These are phyloP conservation scores for Drosophila cyrtoloma DNA, from an alignment of 2,888 invertebrate genomes.

Conservation along the genomic window DNA sequence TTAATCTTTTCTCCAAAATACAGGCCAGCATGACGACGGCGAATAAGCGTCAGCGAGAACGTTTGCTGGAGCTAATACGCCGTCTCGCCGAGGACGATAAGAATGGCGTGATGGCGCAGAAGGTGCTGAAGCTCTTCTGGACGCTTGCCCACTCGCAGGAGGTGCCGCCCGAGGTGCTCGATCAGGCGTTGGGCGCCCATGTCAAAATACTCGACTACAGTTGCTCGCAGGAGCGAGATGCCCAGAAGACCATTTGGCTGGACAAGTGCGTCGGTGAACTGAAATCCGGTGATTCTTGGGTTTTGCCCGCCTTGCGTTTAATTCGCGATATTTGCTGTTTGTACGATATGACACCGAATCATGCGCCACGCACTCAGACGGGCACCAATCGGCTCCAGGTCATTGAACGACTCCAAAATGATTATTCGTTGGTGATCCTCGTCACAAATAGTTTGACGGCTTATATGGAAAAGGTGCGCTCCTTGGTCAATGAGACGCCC, in stretches of 20 bases:
- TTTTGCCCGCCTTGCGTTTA: slow-evolving; percentile 96
- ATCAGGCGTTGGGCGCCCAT: slow-evolving; percentile 97
- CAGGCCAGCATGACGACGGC: slow-evolving; percentile 97
- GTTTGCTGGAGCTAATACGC: slow-evolving; percentile 96
- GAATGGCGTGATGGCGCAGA: slow-evolving; percentile 99
- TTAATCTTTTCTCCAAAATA: slow-evolving; percentile 51
- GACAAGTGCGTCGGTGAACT: slow-evolving; percentile 98
- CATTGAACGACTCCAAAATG: slow-evolving; percentile 95
- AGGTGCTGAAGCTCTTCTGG: slow-evolving; percentile 98
- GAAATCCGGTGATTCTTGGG: slow-evolving; percentile 95
- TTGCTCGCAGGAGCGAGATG: slow-evolving; percentile 98
- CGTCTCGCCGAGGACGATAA: slow-evolving; percentile 99
- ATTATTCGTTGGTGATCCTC: slow-evolving; percentile 96
- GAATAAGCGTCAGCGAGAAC: slow-evolving; percentile 97
- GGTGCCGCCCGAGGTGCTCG: slow-evolving; percentile 98
- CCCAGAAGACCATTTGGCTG: slow-evolving; percentile 97
- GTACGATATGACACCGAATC: slow-evolving; percentile 90
- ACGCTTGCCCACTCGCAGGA: slow-evolving; percentile 98
- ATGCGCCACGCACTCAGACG: slow-evolving; percentile 84
- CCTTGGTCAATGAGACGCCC: slow-evolving; percentile 86
- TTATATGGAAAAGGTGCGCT: slow-evolving; percentile 95
- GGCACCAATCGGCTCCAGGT: slow-evolving; percentile 89
- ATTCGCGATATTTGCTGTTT: slow-evolving; percentile 97
- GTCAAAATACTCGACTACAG: slow-evolving; percentile 99
- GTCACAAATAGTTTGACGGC: slow-evolving; percentile 96